phyloP scores from a whole-genome alignment of 2,113 vertebrate genomes.

The Ranitomeya variabilis region DNA sequence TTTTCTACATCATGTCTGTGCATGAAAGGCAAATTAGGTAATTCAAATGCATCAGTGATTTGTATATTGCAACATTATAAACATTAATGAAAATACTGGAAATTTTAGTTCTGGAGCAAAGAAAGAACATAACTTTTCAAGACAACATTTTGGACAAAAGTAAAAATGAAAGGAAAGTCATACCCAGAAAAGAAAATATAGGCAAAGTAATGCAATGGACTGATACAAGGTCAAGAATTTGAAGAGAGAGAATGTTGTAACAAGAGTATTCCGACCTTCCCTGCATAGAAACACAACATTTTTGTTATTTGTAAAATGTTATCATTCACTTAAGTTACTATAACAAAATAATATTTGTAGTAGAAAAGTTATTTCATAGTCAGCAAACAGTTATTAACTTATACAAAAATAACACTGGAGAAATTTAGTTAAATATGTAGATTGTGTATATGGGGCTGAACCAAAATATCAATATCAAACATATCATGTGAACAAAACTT shows the following conservation, averaged over 20 bases:
- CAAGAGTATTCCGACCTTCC: constrained; percentile 72
- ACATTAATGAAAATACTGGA: too few species aligned
- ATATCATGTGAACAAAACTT: too few species aligned
- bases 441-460: too few species aligned
- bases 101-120: background rate
- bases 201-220: constrained; percentile 66
- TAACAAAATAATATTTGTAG: background rate
- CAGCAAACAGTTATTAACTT: background rate
- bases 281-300: constrained; percentile 61
- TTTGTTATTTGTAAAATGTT: background rate
- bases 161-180: background rate
- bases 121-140: background rate
- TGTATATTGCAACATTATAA: too few species aligned
- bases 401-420: too few species aligned
- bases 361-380: background rate
- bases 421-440: too few species aligned
- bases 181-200: constrained; percentile 71
- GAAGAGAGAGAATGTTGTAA: constrained; percentile 72
- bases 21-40: too few species aligned
- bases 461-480: too few species aligned
- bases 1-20: too few species aligned
- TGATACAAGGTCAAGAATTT: constrained; percentile 71
- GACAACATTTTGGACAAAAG: background rate
- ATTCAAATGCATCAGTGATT: too few species aligned
- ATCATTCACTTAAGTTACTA: background rate